phyloP scores from a whole-genome alignment of 1,140 invertebrate genomes.

The Sinonovacula constricta region DNA sequence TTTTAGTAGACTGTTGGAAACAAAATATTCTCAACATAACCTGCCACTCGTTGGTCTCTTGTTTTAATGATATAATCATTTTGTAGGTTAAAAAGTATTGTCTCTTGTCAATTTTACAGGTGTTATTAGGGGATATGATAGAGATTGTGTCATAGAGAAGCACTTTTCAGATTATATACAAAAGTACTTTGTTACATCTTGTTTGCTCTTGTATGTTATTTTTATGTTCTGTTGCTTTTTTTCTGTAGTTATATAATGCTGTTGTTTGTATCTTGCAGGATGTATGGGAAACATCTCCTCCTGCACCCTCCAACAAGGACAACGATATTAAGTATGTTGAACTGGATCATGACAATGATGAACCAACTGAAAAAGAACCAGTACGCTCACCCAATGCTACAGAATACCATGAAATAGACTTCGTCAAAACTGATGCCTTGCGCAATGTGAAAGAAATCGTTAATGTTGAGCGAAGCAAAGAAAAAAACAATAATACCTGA shows the following conservation, averaged over 20 bases:
- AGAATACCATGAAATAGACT: slow-evolving; percentile 56
- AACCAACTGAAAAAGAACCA: slow-evolving; percentile 34
- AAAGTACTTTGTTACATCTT: no score
- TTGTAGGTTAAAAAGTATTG: no score
- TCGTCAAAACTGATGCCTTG: slow-evolving; percentile 50
- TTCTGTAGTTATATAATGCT: no score
- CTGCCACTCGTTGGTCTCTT: no score
- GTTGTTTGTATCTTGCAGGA: slow-evolving; percentile 7
- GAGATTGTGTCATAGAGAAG: no score
- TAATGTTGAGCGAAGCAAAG: slow-evolving; percentile 18
- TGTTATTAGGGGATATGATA: no score
- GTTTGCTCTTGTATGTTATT: slow-evolving; percentile 21
- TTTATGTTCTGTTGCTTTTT: neutral
- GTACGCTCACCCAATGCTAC: slow-evolving; percentile 28
- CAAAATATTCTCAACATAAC: no score
- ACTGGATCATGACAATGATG: slow-evolving; percentile 45
- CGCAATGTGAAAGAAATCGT: slow-evolving; percentile 48
- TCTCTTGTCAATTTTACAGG: no score
- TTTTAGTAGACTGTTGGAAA: no score
- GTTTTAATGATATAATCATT: no score
- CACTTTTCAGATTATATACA: no score
- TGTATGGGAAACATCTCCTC: slow-evolving; percentile 46
- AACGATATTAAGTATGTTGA: slow-evolving; percentile 54
- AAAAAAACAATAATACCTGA: slow-evolving; percentile 34
- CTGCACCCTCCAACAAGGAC: slow-evolving; percentile 49